Base-by-base conservation (phyloP, 1,140 invertebrate species). In the Pteromalus puparum region DNA sequence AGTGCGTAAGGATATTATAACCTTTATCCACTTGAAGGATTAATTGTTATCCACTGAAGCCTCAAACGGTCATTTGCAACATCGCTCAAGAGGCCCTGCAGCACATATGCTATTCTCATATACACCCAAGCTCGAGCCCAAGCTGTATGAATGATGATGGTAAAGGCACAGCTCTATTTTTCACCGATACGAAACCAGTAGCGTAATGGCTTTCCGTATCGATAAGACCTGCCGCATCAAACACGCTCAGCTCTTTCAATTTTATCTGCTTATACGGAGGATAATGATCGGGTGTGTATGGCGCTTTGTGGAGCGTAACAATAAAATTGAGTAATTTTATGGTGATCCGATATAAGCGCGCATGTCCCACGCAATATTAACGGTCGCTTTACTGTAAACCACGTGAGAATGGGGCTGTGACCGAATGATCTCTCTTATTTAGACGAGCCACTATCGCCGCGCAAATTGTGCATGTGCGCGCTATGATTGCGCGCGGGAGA, bases 261-360 rank as follows among this genome's bases (percentile, higher is more conserved):
- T 42, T 74, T 38, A 38, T 74, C 72, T 42, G 9, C 30, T 74
- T 21, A 21, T 74, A 21, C 15, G 70, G 70, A 28, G 9, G 30
- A 74, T 74, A 38, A 74, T 74, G 72, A 74, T 18, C 12, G 21
- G 15, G 18, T 42, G 4, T 13, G 15, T 48, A 2, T 4, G 6
- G 42, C 15, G 46, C 42, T 48, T n/a, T 26, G 34, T n/a, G n/a
- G 70, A 48, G 53, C 61, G 34, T 21, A 82, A 82, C 80, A 82
- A 82, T 74, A 74, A 82, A 82, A 82, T 75, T 82, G 80, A 82
- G 70, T 28, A 82, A 82, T 81, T 70, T 82, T 26, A 65, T 30
- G 28, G 53, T 10, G 24, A 81, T 82, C 30, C 70, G 48, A 28
- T 48, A 46, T 46, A 24, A 61, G 80, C 38, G 80, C 38, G 48